Percentiles rank a stretch among this genome's conserved stretches.
Evolutionary conservation across 30 jellyfish, hydroid and myxozoan species (phyloP).

Genomic region (Turritopsis dohrnii): DNA sequence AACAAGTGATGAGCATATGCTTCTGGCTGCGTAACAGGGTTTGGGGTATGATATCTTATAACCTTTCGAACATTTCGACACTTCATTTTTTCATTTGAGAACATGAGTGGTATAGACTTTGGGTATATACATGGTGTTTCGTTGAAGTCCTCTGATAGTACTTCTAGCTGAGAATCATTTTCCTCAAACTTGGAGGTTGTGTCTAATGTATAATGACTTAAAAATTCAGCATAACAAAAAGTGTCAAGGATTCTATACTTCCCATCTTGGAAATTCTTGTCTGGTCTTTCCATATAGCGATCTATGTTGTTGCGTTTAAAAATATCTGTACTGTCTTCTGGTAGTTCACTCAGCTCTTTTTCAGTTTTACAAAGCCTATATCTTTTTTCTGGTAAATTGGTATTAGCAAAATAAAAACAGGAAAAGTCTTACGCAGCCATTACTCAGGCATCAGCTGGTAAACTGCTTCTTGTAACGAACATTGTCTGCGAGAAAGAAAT

Average conservation of each 20-base stretch:
- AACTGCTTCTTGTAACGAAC: slow-evolving; percentile 5
- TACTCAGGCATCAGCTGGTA: slow-evolving; percentile 9
- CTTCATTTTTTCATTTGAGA: not conserved
- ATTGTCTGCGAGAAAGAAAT: not conserved
- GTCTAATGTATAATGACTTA: not conserved
- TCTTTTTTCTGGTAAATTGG: slow-evolving; percentile 4
- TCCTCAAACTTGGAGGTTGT: slow-evolving; percentile 4
- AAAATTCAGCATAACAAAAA: slow-evolving; percentile 8
- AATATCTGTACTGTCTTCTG: slow-evolving; percentile 10
- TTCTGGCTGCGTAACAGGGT: not conserved
- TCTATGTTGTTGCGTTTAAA: not conserved
- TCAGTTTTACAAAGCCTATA: not conserved
- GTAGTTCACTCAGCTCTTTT: not conserved
- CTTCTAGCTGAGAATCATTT: slow-evolving; percentile 4
- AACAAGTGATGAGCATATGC: not conserved
- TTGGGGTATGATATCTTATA: slow-evolving; percentile 10
- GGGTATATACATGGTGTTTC: not conserved
- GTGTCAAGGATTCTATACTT: not conserved
- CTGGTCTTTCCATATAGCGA: slow-evolving; percentile 6
- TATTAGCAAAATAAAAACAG: not conserved
- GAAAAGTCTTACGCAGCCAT: not conserved
- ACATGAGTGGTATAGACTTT: slow-evolving; percentile 3
- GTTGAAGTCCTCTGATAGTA: not conserved
- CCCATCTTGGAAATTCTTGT: not conserved
- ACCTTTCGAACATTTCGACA: not conserved